Conservation (phyloP, 2,888 invertebrate species). For the Meta bourneti region DNA sequence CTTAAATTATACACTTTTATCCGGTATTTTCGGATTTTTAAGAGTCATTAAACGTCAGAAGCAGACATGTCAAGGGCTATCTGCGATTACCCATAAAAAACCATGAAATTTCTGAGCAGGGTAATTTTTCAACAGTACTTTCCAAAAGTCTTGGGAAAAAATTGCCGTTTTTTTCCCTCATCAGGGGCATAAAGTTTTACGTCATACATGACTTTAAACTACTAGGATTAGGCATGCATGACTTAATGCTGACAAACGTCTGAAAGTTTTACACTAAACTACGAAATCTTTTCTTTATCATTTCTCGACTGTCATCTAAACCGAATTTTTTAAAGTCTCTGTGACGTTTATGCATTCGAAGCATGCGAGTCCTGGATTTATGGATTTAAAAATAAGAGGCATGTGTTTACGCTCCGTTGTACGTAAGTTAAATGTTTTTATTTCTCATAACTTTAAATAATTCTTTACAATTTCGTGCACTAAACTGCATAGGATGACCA, state of each 20-base stretch:
- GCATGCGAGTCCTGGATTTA: too few relatives aligned
- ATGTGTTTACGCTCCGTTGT: too few relatives aligned
- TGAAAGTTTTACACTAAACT: constrained; percentile 5
- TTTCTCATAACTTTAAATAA: too few relatives aligned
- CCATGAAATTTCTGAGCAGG: constrained; percentile 13
- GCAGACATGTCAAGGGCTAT: constrained; percentile 19
- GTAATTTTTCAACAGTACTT: constrained; percentile 32
- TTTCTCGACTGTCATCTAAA: background rate
- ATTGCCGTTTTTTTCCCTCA: constrained; percentile 2
- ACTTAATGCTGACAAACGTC: constrained; percentile 56
- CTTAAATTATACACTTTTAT: constrained; percentile 34
- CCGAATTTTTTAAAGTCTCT: background rate
- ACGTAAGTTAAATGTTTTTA: too few relatives aligned
- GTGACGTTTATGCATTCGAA: background rate
- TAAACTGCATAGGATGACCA: too few relatives aligned
- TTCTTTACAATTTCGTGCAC: too few relatives aligned
- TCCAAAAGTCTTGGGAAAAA: background rate
- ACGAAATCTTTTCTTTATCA: background rate
- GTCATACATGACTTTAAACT: constrained; percentile 36
- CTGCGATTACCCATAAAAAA: constrained; percentile 17
- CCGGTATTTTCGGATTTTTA: constrained; percentile 4
- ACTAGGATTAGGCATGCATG: constrained; percentile 60
- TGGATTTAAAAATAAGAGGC: too few relatives aligned
- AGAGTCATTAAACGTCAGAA: constrained; percentile 14
- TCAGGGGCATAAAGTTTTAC: background rate